Conservation (phyloP, 2,113 vertebrate genomes). For the Calyptomena viridis region DNA sequence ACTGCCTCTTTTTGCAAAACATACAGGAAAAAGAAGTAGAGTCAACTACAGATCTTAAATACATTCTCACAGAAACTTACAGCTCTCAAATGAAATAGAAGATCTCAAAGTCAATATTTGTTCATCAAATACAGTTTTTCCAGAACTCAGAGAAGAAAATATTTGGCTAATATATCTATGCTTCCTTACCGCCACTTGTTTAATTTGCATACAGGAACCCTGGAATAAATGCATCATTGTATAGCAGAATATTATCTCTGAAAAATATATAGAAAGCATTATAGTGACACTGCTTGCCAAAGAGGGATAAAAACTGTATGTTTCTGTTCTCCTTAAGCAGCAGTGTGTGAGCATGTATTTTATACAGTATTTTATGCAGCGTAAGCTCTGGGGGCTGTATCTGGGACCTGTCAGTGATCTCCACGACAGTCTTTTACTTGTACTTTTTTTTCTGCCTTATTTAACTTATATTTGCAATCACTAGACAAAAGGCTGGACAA, state of each 20-base stretch:
- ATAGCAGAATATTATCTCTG: background rate
- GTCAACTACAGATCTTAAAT: background rate
- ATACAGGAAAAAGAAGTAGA: background rate
- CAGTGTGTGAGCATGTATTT: background rate
- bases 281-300: background rate
- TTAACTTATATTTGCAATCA: background rate
- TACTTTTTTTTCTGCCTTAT: background rate
- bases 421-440: background rate
- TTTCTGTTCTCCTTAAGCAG: background rate
- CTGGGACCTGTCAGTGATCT: background rate
- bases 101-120: background rate
- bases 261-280: background rate
- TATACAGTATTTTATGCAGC: background rate
- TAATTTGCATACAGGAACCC: background rate
- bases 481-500: background rate
- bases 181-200: background rate
- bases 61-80: background rate
- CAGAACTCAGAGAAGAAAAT: background rate
- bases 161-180: background rate
- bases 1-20: background rate
- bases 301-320: background rate
- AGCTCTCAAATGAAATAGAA: background rate
- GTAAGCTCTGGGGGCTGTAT: background rate
- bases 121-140: background rate
- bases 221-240: background rate